Base-by-base conservation (phyloP, 2,113 vertebrate genomes). In the Oncorhynchus keta region DNA sequence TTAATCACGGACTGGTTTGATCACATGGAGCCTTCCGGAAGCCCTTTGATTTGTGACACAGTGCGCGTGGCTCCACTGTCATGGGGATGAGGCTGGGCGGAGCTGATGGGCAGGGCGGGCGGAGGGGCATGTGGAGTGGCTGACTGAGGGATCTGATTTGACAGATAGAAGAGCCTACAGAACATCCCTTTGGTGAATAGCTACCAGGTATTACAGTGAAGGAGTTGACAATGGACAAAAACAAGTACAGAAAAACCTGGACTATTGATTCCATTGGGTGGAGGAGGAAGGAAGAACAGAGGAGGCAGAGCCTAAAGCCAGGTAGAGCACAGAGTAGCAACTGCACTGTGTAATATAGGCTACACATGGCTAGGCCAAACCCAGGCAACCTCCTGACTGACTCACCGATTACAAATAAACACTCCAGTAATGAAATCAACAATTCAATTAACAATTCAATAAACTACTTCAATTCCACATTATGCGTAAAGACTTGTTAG, bases 1-100 rank as follows among this genome's bases (percentile, higher is more conserved):
- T 91, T 92, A 90, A 94, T 94, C 93, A 92, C 83, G 87, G 79
- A 76, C 78, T 81, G 86, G 92, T 92, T 92, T 93, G 92, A 93
- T 93, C 93, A 92, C 86, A 88, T 39, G 69, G 81, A 81, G 77
- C 77, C 84, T 82, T 76, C 84, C 76, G 80, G 68, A 84, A 85
- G 79, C 84, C 84, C 84, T 92, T 91, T 92, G 88, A 85, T 90
- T 89, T 91, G 91, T 91, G 91, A 91, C 87, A 86, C 72, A 70
- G 81, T 26, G 81, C 70, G 78, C 74, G 86, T 87, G 83, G 82
- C 79, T 64, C 74, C 83, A 82, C 83, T 91, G 92, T 92, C 92
- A 89, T 71, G 65, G 80, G 49, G 68, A 89, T 89, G 88, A 91
- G 84, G 83, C 76, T 57, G 18, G 71, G 81, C 84, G 76, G 79